Evolutionary conservation across 2,113 vertebrate genomes (phyloP), one percentile per base, ranked within the genome.

Genomic region (Accipiter virgatus): DNA sequence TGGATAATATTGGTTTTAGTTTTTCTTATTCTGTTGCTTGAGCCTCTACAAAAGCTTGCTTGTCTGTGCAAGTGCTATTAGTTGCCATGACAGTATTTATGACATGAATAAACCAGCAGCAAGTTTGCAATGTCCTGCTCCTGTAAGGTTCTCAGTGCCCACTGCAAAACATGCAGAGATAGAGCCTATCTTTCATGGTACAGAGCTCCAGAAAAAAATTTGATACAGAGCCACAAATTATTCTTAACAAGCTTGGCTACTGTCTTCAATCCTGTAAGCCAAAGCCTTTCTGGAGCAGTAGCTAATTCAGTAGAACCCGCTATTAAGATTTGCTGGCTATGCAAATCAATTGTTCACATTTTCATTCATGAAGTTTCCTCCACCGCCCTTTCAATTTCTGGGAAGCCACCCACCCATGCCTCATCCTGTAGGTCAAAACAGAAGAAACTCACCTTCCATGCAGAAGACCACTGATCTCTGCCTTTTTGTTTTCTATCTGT

Each of bases 41-140:
- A 66, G 31, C 50, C 2, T 78, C 55, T 78, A 65, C 29, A 81
- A 89, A 88, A 65, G 50, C 25, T 55, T 84, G 53, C 34, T 72
- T 92, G 40, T 42, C 61, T 86, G 50, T 73, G 36, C 20, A 65
- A 91, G 34, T 43, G 65, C 23, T 88, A 43, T 75, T 92, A 88
- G 79, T 91, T 96, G 78, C 48, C 71, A 92, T 88, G 71, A 77
- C 86, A 92, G 58, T 92, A 68, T 61, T 73, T 83, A 34, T 81
- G 59, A 55, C 48, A 86, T 19, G 45, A 88, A 31, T 62, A 83
- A 83, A 77, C 20, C 65, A 86, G 42, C n/a, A 73, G 25, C 83
- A 88, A 93, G 11, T 87, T 55, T 13, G 20, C 86, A 93, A 81
- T 65, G 48, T 59, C 56, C 71, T 72, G 34, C 13, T 88, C 50